Base-by-base conservation (phyloP, 2,888 invertebrate species). In the Epirrhoe tristata region DNA sequence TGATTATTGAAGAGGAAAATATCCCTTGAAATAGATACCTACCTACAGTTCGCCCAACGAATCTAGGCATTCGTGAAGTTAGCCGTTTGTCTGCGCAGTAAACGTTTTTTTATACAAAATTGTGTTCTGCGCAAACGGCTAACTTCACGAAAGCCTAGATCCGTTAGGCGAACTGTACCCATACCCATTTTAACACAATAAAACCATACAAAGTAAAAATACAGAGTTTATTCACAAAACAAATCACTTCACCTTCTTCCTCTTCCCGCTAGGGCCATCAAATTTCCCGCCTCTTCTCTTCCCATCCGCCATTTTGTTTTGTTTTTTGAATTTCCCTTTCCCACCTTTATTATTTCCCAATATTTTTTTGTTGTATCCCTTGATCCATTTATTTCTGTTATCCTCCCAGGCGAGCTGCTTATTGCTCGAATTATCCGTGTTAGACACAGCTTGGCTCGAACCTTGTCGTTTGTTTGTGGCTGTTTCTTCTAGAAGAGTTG, bases 361-460 rank as follows among this genome's bases (percentile, higher is more conserved):
- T 64, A 93, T 86, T 77, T 90, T 93, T 72, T 81, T 93, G 67
- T 94, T 93, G 76, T 91, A 95, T 0, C 95, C 95, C 72, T 94
- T 94, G 48, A 95, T 89, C 95, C 95, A 95, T 12, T 86, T 82
- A 73, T 96, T 94, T 31, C 97, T 89, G 16, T 95, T 96, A 43
- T 96, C 95, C 88, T 98, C 98, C 98, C 98, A 98, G 51, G 96
- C 95, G 17, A 98, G 80, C 88, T 98, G 97, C 81, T 97, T 97
- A 6, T 88, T 89, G 76, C 96, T 96, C 0, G 98, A 95, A 79
- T 97, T 97, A 81, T 98, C 98, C 63, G 94, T 94, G 79, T 97
- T 97, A 3, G 95, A 95, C 8, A 97, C 91, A 0, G 95, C 95
- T 84, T 95, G 95, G 55, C 96, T 95, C 16, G 96, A 96, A 0